A percentile compares a stretch with the other conserved stretches of the same genome.
Evolutionary conservation across 2,113 vertebrate genomes (phyloP).

Genomic region (Bos taurus): ARS-UCD2.0 NC_037346.1:7413501-7414000

Average conservation of each 20-base stretch:
- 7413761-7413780: slow-evolving; percentile 85
- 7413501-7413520: slow-evolving; percentile 87
- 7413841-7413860: slow-evolving; percentile 84
- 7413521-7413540: slow-evolving; percentile 89
- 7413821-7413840: slow-evolving; percentile 86
- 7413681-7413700: slow-evolving; percentile 80
- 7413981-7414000: slow-evolving; percentile 52
- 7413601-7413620: slow-evolving; percentile 83
- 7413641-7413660: slow-evolving; percentile 80
- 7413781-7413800: slow-evolving; percentile 84
- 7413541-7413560: slow-evolving; percentile 86
- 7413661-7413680: slow-evolving; percentile 74
- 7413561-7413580: slow-evolving; percentile 88
- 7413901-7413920: slow-evolving; percentile 86
- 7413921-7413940: slow-evolving; percentile 85
- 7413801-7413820: slow-evolving; percentile 85
- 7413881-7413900: slow-evolving; percentile 85
- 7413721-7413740: slow-evolving; percentile 84
- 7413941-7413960: slow-evolving; percentile 84
- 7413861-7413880: slow-evolving; percentile 85
- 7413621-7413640: slow-evolving; percentile 81
- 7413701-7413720: slow-evolving; percentile 85
- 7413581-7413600: slow-evolving; percentile 86
- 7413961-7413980: slow-evolving; percentile 83
- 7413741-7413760: slow-evolving; percentile 83